Base-by-base conservation (phyloP, 2,888 invertebrate genomes). In the Eupithecia subfuscata region DNA sequence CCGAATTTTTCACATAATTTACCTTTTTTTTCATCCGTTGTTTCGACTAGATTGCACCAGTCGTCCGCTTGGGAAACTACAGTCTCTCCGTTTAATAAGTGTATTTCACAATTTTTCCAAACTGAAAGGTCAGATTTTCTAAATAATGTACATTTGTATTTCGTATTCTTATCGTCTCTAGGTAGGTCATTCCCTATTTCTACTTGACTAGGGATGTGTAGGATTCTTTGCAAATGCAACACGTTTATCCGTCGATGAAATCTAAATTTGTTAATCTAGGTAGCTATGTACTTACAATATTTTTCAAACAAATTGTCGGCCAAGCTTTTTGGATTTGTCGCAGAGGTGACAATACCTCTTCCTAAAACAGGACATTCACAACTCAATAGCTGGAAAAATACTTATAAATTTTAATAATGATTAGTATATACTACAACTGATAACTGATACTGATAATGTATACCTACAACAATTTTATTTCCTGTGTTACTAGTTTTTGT, bases 331-430 rank as follows among this genome's bases (percentile, higher is more conserved):
- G 89, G 80, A 73, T 78, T 86, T 74, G 75, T 83, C 3, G 89
- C 72, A 37, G 84, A 85, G 79, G 88, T 91, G 2, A 93, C 86
- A 72, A 93, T 88, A 60, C 93, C 93, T 83, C 84, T 88, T 22
- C 92, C 91, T 64, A 70, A 90, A 76, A 76, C 14, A 74, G 22
- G 11, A 22, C n/a, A 56, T 56, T 22, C 22, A n/a, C 52, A 52
- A 56, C 48, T 48, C 48, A 48, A 45, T 12, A 43, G 0, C 43
- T 22, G 11, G 16, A 25, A 60, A 60, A 60, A 60, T 63, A 63
- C n/a, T 63, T 30, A 12, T n/a, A 48, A 48, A 18, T 18, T 48
- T 0, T 16, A 45, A 16, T 16, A 45, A 45, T 16, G 14, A 45
- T 16, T 5, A 45, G 14, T 45, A 14, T 45, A 16, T 12, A 7